phyloP scores from a whole-genome alignment of 2,888 invertebrate genomes.

The Macaria notata region DNA sequence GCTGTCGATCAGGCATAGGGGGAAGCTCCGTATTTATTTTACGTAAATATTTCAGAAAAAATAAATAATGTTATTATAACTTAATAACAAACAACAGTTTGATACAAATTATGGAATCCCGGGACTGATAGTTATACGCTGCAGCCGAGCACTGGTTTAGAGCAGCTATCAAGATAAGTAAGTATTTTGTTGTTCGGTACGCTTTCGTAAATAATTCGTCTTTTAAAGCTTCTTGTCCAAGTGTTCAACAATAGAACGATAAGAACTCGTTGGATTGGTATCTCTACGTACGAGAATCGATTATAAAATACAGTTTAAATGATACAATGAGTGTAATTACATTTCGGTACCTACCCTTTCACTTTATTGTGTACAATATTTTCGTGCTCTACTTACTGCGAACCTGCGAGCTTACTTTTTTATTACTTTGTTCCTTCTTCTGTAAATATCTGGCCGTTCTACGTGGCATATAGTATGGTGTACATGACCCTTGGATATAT shows the following conservation, averaged over 20 bases:
- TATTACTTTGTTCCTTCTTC: conserved; percentile 42
- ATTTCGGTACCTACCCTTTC: conserved; percentile 76
- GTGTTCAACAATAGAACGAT: conserved; percentile 18
- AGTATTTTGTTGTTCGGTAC: conserved; percentile 51
- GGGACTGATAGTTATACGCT: conserved; percentile 56
- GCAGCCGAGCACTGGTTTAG: conserved; percentile 47
- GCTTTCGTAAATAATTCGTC: conserved; percentile 49
- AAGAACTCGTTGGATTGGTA: conserved; percentile 6
- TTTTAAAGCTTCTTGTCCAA: conserved; percentile 37
- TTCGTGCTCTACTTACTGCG: conserved; percentile 77
- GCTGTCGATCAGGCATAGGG: conserved; percentile 68
- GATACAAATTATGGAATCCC: conserved; percentile 60
- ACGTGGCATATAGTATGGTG: conserved; percentile 21
- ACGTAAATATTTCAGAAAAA: conserved; percentile 55
- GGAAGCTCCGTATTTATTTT: conserved; percentile 43
- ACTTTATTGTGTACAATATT: conserved; percentile 76
- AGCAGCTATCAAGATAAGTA: conserved; percentile 57
- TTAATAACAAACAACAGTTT: conserved; percentile 39
- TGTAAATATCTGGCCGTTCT: conserved; percentile 21
- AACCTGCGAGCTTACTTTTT: conserved; percentile 45
- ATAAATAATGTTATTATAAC: conserved; percentile 54
- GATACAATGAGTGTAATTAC: conserved; percentile 45
- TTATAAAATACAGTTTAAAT: conserved; percentile 21
- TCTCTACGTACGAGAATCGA: conserved; percentile 7
- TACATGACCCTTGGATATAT: too few relatives aligned